phyloP scores from a whole-genome alignment of 2,797 vertebrate species.

The Enteromius fasciolatus region DNA sequence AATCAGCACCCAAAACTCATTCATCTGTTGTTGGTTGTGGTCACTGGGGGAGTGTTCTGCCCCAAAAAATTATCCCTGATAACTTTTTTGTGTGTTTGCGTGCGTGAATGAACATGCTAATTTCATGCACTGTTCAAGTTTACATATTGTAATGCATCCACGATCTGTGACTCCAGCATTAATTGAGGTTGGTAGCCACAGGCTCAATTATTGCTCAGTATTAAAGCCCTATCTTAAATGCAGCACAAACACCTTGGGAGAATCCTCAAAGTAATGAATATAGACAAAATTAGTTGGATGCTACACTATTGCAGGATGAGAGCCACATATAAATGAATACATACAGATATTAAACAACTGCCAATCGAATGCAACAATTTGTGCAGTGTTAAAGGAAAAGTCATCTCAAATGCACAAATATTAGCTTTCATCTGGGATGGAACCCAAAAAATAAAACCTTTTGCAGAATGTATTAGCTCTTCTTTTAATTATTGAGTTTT shows the following conservation, averaged over 20 bases:
- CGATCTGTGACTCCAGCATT: background rate
- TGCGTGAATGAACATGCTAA: conserved; percentile 13
- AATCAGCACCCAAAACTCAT: background rate
- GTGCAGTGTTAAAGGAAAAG: background rate
- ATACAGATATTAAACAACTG: conserved; percentile 1
- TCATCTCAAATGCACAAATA: background rate
- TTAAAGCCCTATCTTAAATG: conserved; percentile 26
- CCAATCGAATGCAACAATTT: background rate
- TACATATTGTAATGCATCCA: background rate
- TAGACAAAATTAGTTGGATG: conserved; percentile 1
- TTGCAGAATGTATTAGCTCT: background rate
- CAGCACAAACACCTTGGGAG: conserved; percentile 17
- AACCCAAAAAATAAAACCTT: background rate
- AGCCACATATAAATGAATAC: background rate
- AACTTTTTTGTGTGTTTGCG: conserved; percentile 2
- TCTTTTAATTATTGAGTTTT: background rate
- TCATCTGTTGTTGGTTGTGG: conserved; percentile 67
- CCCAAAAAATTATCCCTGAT: conserved; percentile 57
- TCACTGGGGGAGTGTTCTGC: conserved; percentile 69
- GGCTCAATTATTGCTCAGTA: conserved; percentile 18
- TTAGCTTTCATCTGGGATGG: background rate
- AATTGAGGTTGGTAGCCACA: conserved; percentile 14
- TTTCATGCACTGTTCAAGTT: conserved; percentile 26
- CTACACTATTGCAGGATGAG: background rate
- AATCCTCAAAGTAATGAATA: conserved; percentile 12